Conservation (phyloP, 2,888 invertebrate species). For the Exocentrus adspersus region DNA sequence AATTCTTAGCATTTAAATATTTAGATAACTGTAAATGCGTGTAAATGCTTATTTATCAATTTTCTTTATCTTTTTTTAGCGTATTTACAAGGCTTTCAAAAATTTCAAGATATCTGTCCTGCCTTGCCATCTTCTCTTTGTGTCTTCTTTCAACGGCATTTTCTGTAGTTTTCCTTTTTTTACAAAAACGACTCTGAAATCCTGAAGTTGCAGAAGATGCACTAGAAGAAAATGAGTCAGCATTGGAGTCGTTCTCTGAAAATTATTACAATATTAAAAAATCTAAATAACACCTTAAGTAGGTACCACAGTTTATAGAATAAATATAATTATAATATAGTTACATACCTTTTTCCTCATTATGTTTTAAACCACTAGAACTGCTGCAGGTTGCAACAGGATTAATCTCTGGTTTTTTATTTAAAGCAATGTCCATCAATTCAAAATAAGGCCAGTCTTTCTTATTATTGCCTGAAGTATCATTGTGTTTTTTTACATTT, state of each 20-base stretch:
- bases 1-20: neutral
- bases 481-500: constrained; percentile 2
- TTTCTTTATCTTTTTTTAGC: neutral
- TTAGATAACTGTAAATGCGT: neutral
- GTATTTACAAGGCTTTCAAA: neutral
- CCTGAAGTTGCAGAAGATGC: neutral
- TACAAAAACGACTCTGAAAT: neutral
- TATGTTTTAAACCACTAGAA: constrained; percentile 57
- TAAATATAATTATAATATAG: neutral
- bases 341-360: neutral
- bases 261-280: neutral
- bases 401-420: constrained; percentile 17
- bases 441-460: constrained; percentile 16
- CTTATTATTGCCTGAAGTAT: neutral
- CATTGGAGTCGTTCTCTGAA: neutral
- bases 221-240: neutral
- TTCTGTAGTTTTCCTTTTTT: neutral
- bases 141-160: neutral
- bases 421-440: neutral
- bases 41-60: neutral
- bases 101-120: neutral
- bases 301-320: too few relatives aligned
- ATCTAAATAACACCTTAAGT: too few relatives aligned
- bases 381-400: constrained; percentile 22
- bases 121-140: constrained; percentile 1